phyloP scores from a whole-genome alignment of 2,797 vertebrate species.

The Darevskia nairensis region DNA sequence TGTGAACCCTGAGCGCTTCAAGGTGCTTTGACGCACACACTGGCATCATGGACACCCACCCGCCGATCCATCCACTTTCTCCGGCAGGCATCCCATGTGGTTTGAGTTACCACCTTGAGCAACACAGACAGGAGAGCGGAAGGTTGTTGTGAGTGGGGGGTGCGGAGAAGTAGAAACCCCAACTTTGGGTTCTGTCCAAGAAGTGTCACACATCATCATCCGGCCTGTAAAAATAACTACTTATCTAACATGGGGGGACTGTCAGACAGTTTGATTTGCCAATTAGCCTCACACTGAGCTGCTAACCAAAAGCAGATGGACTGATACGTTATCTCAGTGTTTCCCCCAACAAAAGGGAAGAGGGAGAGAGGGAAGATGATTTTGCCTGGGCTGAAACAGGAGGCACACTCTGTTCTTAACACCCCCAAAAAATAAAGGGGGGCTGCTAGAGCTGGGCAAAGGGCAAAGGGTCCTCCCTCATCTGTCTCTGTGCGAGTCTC shows the following conservation, averaged over 20 bases:
- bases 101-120: slow-evolving; percentile 68
- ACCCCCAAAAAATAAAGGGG: not conserved
- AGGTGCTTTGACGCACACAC: not conserved
- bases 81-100: slow-evolving; percentile 65
- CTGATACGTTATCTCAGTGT: fast-evolving
- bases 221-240: slow-evolving; percentile 14
- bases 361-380: no score
- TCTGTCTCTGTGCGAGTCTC: fast-evolving
- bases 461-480: not conserved
- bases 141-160: not conserved
- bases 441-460: not conserved
- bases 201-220: not conserved
- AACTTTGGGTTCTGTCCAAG: slow-evolving; percentile 67
- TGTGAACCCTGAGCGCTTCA: slow-evolving; percentile 4
- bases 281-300: slow-evolving; percentile 62
- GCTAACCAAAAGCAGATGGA: slow-evolving; percentile 76
- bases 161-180: not conserved
- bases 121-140: slow-evolving; percentile 34
- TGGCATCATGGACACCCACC: no score
- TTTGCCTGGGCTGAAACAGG: not conserved
- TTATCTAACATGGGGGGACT: slow-evolving; percentile 60
- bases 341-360: not conserved
- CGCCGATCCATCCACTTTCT: not conserved
- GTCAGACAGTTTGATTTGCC: slow-evolving; percentile 64
- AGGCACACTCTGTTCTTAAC: not conserved